Evolutionary conservation across 2,797 vertebrate species (phyloP), one percentile per base, ranked within the genome.

Genomic region (Eremophila alpestris): DNA sequence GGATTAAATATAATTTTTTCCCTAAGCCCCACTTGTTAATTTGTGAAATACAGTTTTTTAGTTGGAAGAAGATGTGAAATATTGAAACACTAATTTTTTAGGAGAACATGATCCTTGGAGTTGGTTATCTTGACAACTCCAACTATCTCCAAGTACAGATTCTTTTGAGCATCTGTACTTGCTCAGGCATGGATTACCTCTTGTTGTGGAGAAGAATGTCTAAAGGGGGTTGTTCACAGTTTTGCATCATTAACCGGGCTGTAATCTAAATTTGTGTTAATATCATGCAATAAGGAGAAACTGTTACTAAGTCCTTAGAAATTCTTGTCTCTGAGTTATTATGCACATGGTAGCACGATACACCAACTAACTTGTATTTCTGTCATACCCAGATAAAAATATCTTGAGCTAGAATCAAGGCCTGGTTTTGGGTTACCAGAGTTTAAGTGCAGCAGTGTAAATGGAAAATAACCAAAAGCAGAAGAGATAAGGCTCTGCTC

Each of bases 31-130:
- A 43, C 3, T 46, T n/a, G 7, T 58, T 68, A 46, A 51, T 67
- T 77, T 64, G 13, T 0, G 2, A 43, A 65, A 15, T 19, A 16
- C 5, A 0, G 5, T 77, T 62, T 73, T 23, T 52, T 52, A 46
- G 22, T 32, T 70, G 49, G 38, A 40, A 80, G 62, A 16, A 20
- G 13, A 55, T 1, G 6, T 27, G 55, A 78, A 58, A 41, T 52
- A 22, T n/a, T 71, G 56, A 13, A 51, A 67, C 51, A 52, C 13
- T 6, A 3, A 4, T 29, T 13, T 63, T 78, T 48, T 41, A 27
- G 19, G 26, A 87, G 88, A 83, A 34, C 1, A 2, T 7, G 7
- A 4, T 36, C 19, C 27, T 64, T 60, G 2, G 32, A 52, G 18
- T 40, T 83, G 32, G 9, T 64, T 70, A 26, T 67, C 38, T 43